A percentile compares a stretch with the other conserved stretches of the same genome.
Conservation (phyloP, 2,113 vertebrate species). For the Etheostoma spectabile region DNA sequence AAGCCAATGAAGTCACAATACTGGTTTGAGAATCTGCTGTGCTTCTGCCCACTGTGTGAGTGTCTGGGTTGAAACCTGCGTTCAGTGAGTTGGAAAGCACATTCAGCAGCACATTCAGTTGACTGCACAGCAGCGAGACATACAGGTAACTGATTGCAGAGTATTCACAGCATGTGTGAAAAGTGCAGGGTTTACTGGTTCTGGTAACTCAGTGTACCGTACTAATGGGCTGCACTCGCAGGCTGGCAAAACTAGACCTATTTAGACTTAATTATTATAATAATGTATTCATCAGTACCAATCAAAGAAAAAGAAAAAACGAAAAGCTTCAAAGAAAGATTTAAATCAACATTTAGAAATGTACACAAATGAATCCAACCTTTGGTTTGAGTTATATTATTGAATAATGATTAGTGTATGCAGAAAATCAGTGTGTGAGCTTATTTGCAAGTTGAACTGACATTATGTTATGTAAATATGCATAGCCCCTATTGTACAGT, state of each 20-base stretch:
- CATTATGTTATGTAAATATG: background rate
- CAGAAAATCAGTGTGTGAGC: background rate
- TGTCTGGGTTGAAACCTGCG: background rate
- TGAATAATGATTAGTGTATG: background rate
- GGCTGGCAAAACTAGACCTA: background rate
- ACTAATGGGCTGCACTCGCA: background rate
- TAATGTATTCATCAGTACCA: background rate
- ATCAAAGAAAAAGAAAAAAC: background rate
- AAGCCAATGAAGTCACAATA: background rate
- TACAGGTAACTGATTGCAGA: background rate
- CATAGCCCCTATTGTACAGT: too few species aligned
- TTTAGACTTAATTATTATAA: background rate
- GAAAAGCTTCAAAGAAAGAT: too few species aligned
- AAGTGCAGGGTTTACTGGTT: background rate
- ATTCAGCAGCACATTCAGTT: conserved; percentile 5
- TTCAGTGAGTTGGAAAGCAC: background rate
- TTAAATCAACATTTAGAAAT: background rate
- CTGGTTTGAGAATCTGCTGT: background rate
- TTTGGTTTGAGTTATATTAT: background rate
- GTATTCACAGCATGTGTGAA: background rate
- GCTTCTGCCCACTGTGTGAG: background rate
- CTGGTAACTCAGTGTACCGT: background rate
- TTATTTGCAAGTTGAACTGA: background rate
- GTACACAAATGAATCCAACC: background rate
- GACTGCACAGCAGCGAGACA: background rate